Conservation (phyloP, 2,888 invertebrate genomes). For the Ichneumoninae sp. region DNA sequence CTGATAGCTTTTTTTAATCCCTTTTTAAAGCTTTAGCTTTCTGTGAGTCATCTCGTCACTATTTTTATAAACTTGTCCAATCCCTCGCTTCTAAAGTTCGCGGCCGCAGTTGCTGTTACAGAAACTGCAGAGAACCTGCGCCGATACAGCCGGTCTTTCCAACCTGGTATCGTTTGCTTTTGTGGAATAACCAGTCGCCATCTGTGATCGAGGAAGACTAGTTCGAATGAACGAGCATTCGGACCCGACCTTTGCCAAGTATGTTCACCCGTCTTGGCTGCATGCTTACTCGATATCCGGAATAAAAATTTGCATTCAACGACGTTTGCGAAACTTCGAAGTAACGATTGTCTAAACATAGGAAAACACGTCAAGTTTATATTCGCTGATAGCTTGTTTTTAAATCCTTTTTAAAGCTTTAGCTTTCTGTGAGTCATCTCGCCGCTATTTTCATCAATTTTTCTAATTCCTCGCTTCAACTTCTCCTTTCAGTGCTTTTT, state of each 20-base stretch:
- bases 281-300: constrained; percentile 9
- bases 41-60: no score
- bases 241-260: constrained; percentile 38
- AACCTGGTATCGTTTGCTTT: constrained; percentile 70
- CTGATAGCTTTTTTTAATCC: no score
- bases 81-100: no score
- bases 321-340: neutral
- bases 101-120: neutral
- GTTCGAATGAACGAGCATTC: constrained; percentile 17
- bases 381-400: neutral
- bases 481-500: no score
- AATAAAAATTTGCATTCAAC: constrained; percentile 10
- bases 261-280: neutral
- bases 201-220: constrained; percentile 45
- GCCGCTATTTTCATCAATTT: no score
- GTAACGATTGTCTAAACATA: neutral
- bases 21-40: no score
- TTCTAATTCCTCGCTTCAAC: no score
- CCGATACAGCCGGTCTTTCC: neutral
- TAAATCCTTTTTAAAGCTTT: no score
- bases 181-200: constrained; percentile 73
- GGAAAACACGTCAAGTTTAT: constrained; percentile 11
- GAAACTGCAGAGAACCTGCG: neutral
- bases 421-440: no score
- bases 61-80: no score